Conservation (phyloP, 2,888 invertebrate genomes). For the Ophion costatus region DNA sequence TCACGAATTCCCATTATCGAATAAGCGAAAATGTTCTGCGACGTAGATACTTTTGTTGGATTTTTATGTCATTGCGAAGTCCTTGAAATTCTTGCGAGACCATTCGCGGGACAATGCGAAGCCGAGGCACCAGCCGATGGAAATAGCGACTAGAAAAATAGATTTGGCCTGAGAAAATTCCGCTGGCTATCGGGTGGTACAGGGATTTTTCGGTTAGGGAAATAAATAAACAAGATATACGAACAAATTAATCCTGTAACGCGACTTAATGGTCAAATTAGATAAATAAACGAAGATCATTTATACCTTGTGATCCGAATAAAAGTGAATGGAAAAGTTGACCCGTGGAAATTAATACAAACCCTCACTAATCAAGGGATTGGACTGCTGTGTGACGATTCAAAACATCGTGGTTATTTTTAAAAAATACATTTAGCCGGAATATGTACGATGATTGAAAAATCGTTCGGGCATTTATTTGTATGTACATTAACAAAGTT, state of each 20-base stretch:
- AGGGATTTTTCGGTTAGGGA: constrained; percentile 19
- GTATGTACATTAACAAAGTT: too few relatives aligned
- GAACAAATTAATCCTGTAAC: constrained; percentile 74
- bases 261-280: constrained; percentile 74
- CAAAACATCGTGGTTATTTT: too few relatives aligned
- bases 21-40: neutral
- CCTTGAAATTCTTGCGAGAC: neutral
- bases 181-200: constrained; percentile 35
- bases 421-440: too few relatives aligned
- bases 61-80: neutral
- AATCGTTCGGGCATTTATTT: too few relatives aligned
- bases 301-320: constrained; percentile 76
- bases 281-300: constrained; percentile 77
- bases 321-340: constrained; percentile 68
- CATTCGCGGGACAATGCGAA: neutral
- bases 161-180: constrained; percentile 24
- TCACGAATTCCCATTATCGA: constrained; percentile 7
- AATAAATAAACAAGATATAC: constrained; percentile 68
- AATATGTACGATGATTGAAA: too few relatives aligned
- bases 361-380: neutral
- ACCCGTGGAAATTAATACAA: neutral
- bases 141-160: constrained; percentile 33
- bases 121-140: neutral
- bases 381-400: too few relatives aligned
- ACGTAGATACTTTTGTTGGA: neutral